A percentile compares a stretch with the other conserved stretches of the same genome.
Conservation (phyloP, 2,888 invertebrate species). For the Tachina fera region DNA sequence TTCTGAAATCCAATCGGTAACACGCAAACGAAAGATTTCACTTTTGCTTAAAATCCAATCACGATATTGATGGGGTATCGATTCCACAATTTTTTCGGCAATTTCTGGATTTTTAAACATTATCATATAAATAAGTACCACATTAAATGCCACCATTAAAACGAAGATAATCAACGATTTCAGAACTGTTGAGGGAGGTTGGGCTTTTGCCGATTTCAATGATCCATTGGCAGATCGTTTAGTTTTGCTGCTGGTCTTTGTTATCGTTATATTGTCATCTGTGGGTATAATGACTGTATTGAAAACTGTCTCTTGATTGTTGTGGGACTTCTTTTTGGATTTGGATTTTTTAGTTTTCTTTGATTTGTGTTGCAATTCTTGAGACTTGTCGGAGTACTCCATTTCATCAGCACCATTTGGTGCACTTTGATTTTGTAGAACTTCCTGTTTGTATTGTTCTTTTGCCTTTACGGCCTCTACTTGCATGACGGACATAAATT, state of each 20-base stretch:
- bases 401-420: not conserved
- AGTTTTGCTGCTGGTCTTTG: slow-evolving; percentile 71
- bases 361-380: slow-evolving; percentile 57
- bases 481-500: slow-evolving; percentile 77
- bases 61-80: slow-evolving; percentile 81
- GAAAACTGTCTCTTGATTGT: slow-evolving; percentile 70
- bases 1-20: slow-evolving; percentile 81
- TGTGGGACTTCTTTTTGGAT: slow-evolving; percentile 72
- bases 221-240: slow-evolving; percentile 71
- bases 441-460: slow-evolving; percentile 74
- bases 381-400: slow-evolving; percentile 7
- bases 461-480: slow-evolving; percentile 76
- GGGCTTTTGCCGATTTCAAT: slow-evolving; percentile 38
- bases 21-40: slow-evolving; percentile 80
- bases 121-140: slow-evolving; percentile 80
- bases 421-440: slow-evolving; percentile 50
- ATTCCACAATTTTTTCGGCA: slow-evolving; percentile 79
- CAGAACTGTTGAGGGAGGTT: slow-evolving; percentile 75
- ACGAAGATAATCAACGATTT: slow-evolving; percentile 80
- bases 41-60: slow-evolving; percentile 81
- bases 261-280: slow-evolving; percentile 63
- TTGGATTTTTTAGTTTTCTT: slow-evolving; percentile 66
- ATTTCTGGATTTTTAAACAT: slow-evolving; percentile 82
- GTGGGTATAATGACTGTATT: slow-evolving; percentile 39
- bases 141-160: slow-evolving; percentile 79